A percentile compares a stretch with the other conserved stretches of the same genome.
These are phyloP conservation scores for Bombus sibiricus DNA, from an alignment of 1,140 invertebrate genomes.

Conservation along the genomic window DNA sequence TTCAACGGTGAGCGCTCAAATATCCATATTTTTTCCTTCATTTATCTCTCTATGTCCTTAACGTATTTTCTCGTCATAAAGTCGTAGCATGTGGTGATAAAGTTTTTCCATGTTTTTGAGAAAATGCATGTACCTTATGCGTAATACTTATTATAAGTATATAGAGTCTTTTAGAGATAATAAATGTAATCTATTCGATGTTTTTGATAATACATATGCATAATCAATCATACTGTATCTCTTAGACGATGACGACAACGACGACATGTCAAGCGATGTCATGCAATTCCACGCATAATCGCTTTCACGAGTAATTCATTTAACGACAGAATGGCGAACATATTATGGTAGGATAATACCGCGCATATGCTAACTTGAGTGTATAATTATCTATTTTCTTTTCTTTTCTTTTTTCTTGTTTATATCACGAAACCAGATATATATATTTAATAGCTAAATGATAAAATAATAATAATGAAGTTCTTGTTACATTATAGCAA, in stretches of 20 bases:
- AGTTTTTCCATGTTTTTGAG: not conserved
- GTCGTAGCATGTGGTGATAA: slow-evolving; percentile 30
- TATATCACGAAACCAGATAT: not conserved
- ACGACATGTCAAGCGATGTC: slow-evolving; percentile 54
- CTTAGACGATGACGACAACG: slow-evolving; percentile 23
- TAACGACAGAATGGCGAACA: slow-evolving; percentile 40
- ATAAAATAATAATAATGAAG: not conserved
- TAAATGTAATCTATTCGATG: not conserved
- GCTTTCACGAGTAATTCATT: slow-evolving; percentile 58
- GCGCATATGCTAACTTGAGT: slow-evolving; percentile 1
- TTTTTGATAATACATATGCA: slow-evolving; percentile 22
- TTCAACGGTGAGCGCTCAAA: slow-evolving; percentile 49
- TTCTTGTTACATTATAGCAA: not conserved
- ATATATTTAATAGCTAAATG: not conserved
- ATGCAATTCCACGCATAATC: slow-evolving; percentile 52
- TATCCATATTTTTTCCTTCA: slow-evolving; percentile 30
- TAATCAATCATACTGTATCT: slow-evolving; percentile 20
- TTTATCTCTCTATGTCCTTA: slow-evolving; percentile 18
- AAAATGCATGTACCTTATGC: not conserved
- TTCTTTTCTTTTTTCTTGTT: not conserved
- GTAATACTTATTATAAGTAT: not conserved
- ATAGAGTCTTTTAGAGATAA: too few species aligned
- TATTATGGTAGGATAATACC: not conserved
- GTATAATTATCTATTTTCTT: not conserved
- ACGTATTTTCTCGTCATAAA: slow-evolving; percentile 26